phyloP scores from a whole-genome alignment of 2,797 vertebrate species.

The Momotus momota region DNA sequence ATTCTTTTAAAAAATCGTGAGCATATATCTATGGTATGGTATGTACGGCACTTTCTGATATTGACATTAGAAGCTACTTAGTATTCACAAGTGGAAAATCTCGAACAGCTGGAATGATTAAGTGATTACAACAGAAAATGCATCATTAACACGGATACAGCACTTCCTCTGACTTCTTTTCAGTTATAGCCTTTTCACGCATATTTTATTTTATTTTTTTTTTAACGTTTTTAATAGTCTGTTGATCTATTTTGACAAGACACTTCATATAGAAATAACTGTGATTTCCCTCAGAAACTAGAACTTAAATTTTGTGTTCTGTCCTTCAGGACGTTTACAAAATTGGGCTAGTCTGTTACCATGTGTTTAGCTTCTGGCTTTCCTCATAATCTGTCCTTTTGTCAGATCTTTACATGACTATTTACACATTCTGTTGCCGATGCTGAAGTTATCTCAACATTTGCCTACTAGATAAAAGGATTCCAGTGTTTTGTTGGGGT shows the following conservation, averaged over 20 bases:
- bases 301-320: neutral
- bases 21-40: neutral
- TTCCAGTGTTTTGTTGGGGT: neutral
- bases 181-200: neutral
- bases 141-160: neutral
- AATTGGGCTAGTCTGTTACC: neutral
- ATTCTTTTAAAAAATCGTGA: neutral
- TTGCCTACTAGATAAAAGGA: neutral
- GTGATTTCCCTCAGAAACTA: neutral
- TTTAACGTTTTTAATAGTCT: neutral
- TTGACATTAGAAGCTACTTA: neutral
- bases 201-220: neutral
- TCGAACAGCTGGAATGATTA: constrained; percentile 27
- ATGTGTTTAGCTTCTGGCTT: neutral
- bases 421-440: neutral
- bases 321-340: neutral
- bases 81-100: neutral
- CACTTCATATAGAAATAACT: neutral
- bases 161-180: neutral
- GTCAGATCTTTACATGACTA: neutral
- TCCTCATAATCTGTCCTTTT: neutral
- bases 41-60: neutral
- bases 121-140: neutral
- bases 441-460: neutral
- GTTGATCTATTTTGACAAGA: neutral